Conservation (phyloP, 92 coral and sea anemone species). For the Zoanthus sociatus region DNA sequence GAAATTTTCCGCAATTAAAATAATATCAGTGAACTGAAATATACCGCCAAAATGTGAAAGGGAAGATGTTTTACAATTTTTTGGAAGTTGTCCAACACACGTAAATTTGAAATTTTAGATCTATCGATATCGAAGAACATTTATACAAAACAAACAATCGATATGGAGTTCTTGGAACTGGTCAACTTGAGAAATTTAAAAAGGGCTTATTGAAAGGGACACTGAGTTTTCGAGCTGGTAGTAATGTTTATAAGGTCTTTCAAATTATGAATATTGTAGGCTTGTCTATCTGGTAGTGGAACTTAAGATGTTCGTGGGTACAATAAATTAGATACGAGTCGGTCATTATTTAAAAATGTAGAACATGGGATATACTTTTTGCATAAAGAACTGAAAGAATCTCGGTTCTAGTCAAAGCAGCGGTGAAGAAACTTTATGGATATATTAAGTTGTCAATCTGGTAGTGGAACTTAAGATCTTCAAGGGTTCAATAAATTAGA, state of each 20-base stretch:
- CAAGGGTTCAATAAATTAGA: not conserved
- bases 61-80: not conserved
- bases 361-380: not conserved
- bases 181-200: not conserved
- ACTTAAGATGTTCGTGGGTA: not conserved
- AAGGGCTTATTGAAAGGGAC: not conserved
- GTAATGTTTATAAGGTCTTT: not conserved
- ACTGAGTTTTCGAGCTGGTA: not conserved
- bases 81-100: constrained; percentile 20
- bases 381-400: not conserved
- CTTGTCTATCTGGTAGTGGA: not conserved
- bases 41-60: constrained; percentile 18
- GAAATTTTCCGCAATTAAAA: constrained; percentile 39
- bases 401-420: not conserved
- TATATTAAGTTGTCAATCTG: not conserved
- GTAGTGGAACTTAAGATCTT: not conserved
- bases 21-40: not conserved
- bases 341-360: not conserved
- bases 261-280: not conserved
- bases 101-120: not conserved
- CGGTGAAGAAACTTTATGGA: not conserved
- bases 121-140: not conserved
- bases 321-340: not conserved
- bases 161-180: not conserved
- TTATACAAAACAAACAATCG: not conserved